Conservation (phyloP, 2,888 invertebrate species). For the Aporophyla lueneburgensis region DNA sequence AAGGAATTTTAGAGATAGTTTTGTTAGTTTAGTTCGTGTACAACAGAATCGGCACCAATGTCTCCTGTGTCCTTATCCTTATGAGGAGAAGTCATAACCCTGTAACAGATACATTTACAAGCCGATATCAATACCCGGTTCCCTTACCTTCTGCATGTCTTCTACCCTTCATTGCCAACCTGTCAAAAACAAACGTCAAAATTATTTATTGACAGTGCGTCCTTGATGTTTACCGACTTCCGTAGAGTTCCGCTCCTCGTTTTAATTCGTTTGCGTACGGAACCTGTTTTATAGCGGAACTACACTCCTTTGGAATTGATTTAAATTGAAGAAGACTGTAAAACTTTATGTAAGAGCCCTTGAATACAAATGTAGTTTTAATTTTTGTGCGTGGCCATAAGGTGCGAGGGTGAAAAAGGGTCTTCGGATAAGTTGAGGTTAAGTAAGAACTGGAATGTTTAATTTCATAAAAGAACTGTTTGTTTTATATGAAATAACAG, state of each 20-base stretch:
- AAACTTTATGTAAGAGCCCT: conserved; percentile 78
- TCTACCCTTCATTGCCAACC: no score
- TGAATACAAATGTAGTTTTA: conserved; percentile 86
- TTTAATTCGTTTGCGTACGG: conserved; percentile 49
- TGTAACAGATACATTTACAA: neutral
- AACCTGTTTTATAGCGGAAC: conserved; percentile 59
- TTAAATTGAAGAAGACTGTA: conserved; percentile 81
- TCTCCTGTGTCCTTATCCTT: neutral
- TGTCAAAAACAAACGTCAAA: conserved; percentile 29
- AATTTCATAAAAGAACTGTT: no score
- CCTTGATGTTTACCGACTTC: conserved; percentile 41
- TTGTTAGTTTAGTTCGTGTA: no score
- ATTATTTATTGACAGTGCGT: conserved; percentile 51
- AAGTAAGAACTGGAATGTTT: no score
- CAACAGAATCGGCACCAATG: no score
- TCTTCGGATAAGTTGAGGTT: no score
- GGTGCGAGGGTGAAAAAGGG: neutral
- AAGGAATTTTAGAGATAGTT: no score
- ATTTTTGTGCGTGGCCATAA: conserved; percentile 76
- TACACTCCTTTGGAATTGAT: conserved; percentile 79
- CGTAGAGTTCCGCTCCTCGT: conserved; percentile 8
- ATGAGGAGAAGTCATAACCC: neutral
- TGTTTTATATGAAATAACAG: no score
- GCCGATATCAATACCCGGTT: neutral
- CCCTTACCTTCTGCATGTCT: neutral